phyloP scores from a whole-genome alignment of 2,113 vertebrate species.

The Lamprotornis superbus region DNA sequence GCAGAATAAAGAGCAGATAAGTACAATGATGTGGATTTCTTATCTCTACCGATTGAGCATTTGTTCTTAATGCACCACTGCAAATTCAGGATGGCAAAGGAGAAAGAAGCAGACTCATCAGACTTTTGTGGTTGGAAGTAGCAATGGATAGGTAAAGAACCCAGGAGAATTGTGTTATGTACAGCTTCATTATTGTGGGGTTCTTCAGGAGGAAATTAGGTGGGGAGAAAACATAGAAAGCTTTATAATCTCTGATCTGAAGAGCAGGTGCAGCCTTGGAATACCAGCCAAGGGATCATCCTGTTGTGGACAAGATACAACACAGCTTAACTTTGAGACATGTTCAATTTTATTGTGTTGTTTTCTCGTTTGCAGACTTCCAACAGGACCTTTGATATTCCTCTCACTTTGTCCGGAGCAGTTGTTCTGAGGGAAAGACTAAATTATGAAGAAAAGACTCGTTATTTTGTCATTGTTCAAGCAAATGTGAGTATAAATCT shows the following conservation, averaged over 20 bases:
- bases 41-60: background rate
- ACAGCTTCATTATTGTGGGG: background rate
- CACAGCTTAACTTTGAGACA: accelerated
- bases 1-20: background rate
- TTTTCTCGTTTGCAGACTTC: constrained; percentile 77
- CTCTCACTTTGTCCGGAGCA: constrained; percentile 89
- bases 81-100: background rate
- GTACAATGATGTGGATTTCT: background rate
- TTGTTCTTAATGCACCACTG: background rate
- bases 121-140: background rate
- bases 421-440: constrained; percentile 90
- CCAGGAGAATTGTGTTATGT: background rate
- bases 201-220: background rate
- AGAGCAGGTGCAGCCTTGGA: background rate
- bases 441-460: constrained; percentile 95
- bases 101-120: background rate
- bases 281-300: too few species aligned
- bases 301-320: accelerated
- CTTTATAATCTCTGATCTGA: background rate
- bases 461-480: constrained; percentile 91
- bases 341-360: background rate
- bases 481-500: constrained; percentile 88
- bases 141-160: background rate
- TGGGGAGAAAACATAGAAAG: background rate
- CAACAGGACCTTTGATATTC: constrained; percentile 89